A percentile compares a stretch with the other conserved stretches of the same genome.
Evolutionary conservation across 2,888 invertebrate species (phyloP).

Genomic region (Nomada hirtipes): DNA sequence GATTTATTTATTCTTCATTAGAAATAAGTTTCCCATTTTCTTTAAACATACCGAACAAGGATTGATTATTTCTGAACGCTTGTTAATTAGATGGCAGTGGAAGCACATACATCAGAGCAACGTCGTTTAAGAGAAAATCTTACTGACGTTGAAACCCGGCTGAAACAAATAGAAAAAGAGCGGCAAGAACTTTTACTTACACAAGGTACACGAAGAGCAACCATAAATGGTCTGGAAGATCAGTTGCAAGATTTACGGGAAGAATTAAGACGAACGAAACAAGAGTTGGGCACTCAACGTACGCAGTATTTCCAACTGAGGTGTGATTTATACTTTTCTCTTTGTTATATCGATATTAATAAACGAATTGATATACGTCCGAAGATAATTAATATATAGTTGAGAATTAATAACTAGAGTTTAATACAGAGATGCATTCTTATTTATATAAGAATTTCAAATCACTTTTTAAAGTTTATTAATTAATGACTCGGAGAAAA

Average conservation of each 20-base stretch:
- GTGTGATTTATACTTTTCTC: slow-evolving; percentile 78
- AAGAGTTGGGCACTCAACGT: slow-evolving; percentile 86
- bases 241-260: slow-evolving; percentile 85
- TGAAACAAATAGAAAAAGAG: slow-evolving; percentile 86
- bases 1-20: neutral
- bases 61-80: neutral
- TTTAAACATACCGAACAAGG: neutral
- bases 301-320: slow-evolving; percentile 87
- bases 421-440: too few species aligned
- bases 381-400: too few species aligned
- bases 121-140: slow-evolving; percentile 85
- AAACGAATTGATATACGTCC: too few species aligned
- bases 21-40: neutral
- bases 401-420: too few species aligned
- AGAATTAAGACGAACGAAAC: slow-evolving; percentile 85
- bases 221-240: slow-evolving; percentile 86
- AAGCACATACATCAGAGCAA: slow-evolving; percentile 85
- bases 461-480: too few species aligned
- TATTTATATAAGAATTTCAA: too few species aligned
- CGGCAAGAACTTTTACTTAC: slow-evolving; percentile 85
- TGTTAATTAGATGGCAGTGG: slow-evolving; percentile 79
- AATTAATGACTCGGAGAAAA: too few species aligned
- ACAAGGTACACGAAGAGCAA: slow-evolving; percentile 85
- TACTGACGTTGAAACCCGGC: slow-evolving; percentile 85
- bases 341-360: too few species aligned